Base-by-base conservation (phyloP, 2,113 vertebrate genomes). In the Manacus vitellinus region DNA sequence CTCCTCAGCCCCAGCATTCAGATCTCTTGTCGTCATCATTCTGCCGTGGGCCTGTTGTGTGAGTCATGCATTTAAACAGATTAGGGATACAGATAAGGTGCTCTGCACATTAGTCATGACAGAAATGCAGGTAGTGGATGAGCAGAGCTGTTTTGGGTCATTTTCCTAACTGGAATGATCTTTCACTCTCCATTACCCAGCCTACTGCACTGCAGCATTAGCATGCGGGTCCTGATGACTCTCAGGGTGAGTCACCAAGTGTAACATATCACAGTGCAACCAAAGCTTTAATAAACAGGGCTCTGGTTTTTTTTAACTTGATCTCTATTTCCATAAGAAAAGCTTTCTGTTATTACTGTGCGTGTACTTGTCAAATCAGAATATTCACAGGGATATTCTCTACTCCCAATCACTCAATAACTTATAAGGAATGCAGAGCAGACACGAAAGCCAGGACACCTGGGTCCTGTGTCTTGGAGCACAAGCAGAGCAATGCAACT, bases 21-120 rank as follows among this genome's bases (percentile, higher is more conserved):
- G 28, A 58, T 85, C 82, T 58, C 74, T 15, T 3, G 0, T 41
- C 0, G 2, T 96, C 92, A 95, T 86, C 76, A 33, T 30, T 68
- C 68, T 82, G 92, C 91, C 76, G 62, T 1, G 4, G 68, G 41
- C 23, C 83, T 65, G 76, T 30, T 19, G 61, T 43, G 71, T 94
- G 96, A 97, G 91, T 97, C 96, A 95, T 75, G 61, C 73, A 20
- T 71, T 88, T 96, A 95, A 94, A 14, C 51, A 92, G 94, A 94
- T 97, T 94, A 94, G 73, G 54, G 86, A 17, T 39, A 54, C 41
- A 94, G 86, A 96, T 91, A 92, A 84, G 73, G 73, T 73, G 76
- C 79, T 85, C 73, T 62, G 49, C 6, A 1, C 86, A 73, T 89
- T 46, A 89, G 44, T 88, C 70, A 16, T 23, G 76, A 65, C 89